Base-by-base conservation (phyloP, 2,797 vertebrate genomes). In the Chelon labrosus region DNA sequence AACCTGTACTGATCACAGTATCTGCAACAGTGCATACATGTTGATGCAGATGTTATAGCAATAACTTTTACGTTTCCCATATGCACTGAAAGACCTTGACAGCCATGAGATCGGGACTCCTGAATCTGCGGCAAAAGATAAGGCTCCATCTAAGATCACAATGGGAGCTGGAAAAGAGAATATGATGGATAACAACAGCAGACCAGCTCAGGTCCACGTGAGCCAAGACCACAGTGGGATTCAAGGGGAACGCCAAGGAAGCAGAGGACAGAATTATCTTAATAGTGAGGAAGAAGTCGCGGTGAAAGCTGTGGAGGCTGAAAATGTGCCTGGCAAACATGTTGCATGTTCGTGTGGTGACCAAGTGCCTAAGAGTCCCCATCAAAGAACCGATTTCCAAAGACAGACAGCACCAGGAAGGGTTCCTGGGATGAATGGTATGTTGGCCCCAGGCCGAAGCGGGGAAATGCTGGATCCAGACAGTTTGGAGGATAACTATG, bases 81-180 rank as follows among this genome's bases (percentile, higher is more conserved):
- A 68, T 80, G 42, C 67, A n/a, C 51, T 62, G n/a, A 63, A 77
- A 70, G 74, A 80, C 57, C 66, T 77, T 2, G 76, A 86, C 65
- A 93, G 93, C 47, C 12, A 91, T 37, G 91, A 92, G 68, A 71
- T 59, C 22, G 10, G 53, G 13, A 27, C 35, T 61, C 60, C 73
- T 16, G n/a, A 65, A 64, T 53, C 10, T 55, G 47, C 35, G 42
- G 73, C 38, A 27, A 74, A 73, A 57, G 55, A 60, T 42, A 52
- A 81, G 13, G 9, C 10, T 14, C 44, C 53, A 7, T 67, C 56
- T 6, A 56, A 3, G 17, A 60, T 22, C 20, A 76, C 25, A 42
- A 37, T n/a, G 25, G 47, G 6, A 66, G 47, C 19, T 7, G 53
- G 46, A 38, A 41, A 47, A 63, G 67, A 58, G 37, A 39, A 42